These are phyloP conservation scores for Argyresthia albistria DNA, from an alignment of 2,888 invertebrate species.

Conservation along the genomic window DNA sequence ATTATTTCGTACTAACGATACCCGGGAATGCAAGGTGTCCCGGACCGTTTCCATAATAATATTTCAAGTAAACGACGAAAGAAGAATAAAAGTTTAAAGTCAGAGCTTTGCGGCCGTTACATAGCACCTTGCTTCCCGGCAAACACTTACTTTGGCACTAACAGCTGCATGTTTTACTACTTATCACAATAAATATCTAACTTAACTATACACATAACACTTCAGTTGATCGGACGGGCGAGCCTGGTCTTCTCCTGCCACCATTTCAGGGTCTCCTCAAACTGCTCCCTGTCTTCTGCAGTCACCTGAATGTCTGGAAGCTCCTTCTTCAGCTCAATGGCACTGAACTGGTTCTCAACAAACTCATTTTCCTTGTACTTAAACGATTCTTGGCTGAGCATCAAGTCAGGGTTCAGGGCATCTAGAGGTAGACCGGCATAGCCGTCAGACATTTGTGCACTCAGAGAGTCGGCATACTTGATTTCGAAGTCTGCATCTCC, in stretches of 20 bases:
- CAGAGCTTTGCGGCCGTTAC: constrained; percentile 41
- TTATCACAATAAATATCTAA: constrained; percentile 9
- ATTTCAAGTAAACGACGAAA: neutral
- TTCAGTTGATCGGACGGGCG: constrained; percentile 30
- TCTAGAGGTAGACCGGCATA: constrained; percentile 36
- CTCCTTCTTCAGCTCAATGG: constrained; percentile 59
- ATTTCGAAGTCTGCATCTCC: constrained; percentile 54
- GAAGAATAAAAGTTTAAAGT: neutral
- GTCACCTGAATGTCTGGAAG: constrained; percentile 62
- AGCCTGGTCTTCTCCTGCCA: constrained; percentile 65
- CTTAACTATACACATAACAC: constrained; percentile 14
- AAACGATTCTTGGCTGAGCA: constrained; percentile 37
- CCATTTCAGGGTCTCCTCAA: constrained; percentile 66
- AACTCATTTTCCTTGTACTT: constrained; percentile 49
- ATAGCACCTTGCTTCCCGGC: constrained; percentile 56
- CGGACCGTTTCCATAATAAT: neutral
- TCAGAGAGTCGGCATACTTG: constrained; percentile 58
- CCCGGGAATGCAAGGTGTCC: neutral
- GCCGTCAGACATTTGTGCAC: constrained; percentile 36
- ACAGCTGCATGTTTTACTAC: constrained; percentile 57
- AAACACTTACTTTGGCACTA: constrained; percentile 53
- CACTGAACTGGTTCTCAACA: constrained; percentile 55
- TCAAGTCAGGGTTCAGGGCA: constrained; percentile 40
- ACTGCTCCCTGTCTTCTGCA: constrained; percentile 58
- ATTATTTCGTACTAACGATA: neutral